These are phyloP conservation scores for Rosalia funebris DNA, from an alignment of 2,888 invertebrate species.

Conservation along the genomic window DNA sequence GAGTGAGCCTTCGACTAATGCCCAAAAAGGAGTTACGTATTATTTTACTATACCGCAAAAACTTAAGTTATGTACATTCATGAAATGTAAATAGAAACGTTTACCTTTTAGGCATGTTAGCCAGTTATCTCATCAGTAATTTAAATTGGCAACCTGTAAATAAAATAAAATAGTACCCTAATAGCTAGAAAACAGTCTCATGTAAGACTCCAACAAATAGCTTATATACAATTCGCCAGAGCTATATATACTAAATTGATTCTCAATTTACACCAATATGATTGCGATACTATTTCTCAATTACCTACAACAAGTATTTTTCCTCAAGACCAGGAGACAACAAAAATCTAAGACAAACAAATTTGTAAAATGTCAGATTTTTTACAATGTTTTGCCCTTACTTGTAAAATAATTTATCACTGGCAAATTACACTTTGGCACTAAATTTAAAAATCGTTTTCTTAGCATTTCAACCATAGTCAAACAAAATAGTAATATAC, in stretches of 20 bases:
- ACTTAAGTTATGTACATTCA: too few relatives aligned
- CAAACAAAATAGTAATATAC: not conserved
- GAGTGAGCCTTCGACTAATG: too few relatives aligned
- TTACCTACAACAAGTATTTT: constrained; percentile 14
- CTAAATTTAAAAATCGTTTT: not conserved
- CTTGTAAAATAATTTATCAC: not conserved
- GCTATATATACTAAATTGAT: constrained; percentile 19
- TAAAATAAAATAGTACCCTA: constrained; percentile 29
- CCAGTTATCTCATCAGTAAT: constrained; percentile 3
- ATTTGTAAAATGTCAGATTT: not conserved
- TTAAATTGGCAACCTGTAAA: constrained; percentile 28
- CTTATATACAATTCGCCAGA: constrained; percentile 31
- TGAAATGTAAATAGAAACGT: too few relatives aligned
- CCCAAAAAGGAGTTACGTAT: too few relatives aligned
- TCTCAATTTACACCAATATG: constrained; percentile 24
- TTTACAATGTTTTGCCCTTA: not conserved
- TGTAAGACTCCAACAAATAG: constrained; percentile 33
- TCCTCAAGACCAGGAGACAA: constrained; percentile 9
- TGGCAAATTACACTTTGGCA: constrained; percentile 12
- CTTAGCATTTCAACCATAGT: not conserved
- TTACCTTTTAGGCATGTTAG: constrained; percentile 24
- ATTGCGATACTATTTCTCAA: constrained; percentile 24
- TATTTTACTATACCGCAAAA: too few relatives aligned
- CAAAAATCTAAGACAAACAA: constrained; percentile 11
- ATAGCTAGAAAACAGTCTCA: constrained; percentile 33